Conservation (phyloP, 2,888 invertebrate species). For the Doris montereyensis region DNA sequence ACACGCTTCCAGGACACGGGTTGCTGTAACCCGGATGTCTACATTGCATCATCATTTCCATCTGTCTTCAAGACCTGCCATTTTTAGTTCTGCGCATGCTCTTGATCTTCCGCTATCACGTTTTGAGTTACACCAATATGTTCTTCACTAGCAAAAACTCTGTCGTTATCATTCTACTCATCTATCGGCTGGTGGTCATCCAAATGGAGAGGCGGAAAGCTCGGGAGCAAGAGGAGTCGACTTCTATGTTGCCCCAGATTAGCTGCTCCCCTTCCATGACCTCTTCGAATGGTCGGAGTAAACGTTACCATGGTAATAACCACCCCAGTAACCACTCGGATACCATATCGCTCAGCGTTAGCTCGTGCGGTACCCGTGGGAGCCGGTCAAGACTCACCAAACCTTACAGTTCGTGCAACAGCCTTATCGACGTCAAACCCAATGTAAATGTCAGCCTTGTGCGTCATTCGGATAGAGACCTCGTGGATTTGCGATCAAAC, state of each 20-base stretch:
- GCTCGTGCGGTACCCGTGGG: conserved; percentile 24
- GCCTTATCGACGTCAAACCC: conserved; percentile 20
- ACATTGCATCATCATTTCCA: conserved; percentile 64
- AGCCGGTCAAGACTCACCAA: conserved; percentile 19
- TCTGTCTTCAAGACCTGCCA: conserved; percentile 70
- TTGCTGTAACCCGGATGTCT: conserved; percentile 62
- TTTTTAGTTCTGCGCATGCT: conserved; percentile 77
- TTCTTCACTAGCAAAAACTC: conserved; percentile 96
- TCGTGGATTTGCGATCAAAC: no score
- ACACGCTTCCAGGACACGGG: conserved; percentile 40
- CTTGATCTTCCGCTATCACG: conserved; percentile 88
- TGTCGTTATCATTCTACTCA: conserved; percentile 88
- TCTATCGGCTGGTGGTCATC: conserved; percentile 81
- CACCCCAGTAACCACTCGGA: conserved; percentile 1
- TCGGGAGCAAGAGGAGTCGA: conserved; percentile 21
- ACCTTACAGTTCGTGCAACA: conserved; percentile 34
- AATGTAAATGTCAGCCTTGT: conserved; percentile 11
- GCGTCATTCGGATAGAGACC: no score
- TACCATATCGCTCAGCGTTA: conserved; percentile 21
- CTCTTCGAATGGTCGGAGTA: neutral
- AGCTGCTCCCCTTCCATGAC: conserved; percentile 30
- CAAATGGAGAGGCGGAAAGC: conserved; percentile 32
- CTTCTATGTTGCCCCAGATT: conserved; percentile 9
- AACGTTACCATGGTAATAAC: neutral
- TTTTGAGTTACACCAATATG: conserved; percentile 95